Evolutionary conservation across 1,140 invertebrate species (phyloP), one percentile per base, ranked within the genome.

Genomic region (Anoplophora glabripennis): DNA sequence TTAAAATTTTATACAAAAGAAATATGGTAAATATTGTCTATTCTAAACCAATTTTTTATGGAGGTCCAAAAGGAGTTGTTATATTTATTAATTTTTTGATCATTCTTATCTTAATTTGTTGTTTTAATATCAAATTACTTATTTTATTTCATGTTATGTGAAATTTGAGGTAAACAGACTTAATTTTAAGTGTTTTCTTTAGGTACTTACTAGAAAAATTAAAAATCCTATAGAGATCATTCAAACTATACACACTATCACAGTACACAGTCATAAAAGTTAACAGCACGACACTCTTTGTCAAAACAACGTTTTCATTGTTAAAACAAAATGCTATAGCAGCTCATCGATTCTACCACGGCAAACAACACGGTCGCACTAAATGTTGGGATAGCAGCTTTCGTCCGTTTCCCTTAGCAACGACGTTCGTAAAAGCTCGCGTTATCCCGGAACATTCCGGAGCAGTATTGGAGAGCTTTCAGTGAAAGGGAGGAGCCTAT

Each of bases 321-420:
- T 55, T 48, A 58, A 56, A 55, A 62, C 40, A 38, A 65, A 61
- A 59, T 41, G 63, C 42, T 46, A 56, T 55, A 54, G 55, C 56
- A 44, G 18, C 15, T 48, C 37, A 28, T 18, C 71, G 72, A 73
- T 67, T 67, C 66, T 61, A 70, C 61, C 70, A 68, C 67, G 67
- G 60, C 63, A 63, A 66, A 59, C 63, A 70, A 70, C 73, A 70
- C 73, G 72, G 66, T 60, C 69, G 65, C 64, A 76, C 74, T 76
- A 74, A 75, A 68, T 70, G 68, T 68, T 67, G 65, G 52, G 57
- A 61, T 52, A 64, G 60, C 61, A 56, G 56, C 68, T 67, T 72
- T 71, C 64, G 59, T 65, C 53, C 71, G 73, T 76, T 67, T 67
- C 73, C 74, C 74, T 63, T 76, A 63, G 73, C 74, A 76, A 76